These are phyloP conservation scores for Antechinus flavipes DNA, from an alignment of 2,113 vertebrate genomes.

Conservation along the genomic window DNA sequence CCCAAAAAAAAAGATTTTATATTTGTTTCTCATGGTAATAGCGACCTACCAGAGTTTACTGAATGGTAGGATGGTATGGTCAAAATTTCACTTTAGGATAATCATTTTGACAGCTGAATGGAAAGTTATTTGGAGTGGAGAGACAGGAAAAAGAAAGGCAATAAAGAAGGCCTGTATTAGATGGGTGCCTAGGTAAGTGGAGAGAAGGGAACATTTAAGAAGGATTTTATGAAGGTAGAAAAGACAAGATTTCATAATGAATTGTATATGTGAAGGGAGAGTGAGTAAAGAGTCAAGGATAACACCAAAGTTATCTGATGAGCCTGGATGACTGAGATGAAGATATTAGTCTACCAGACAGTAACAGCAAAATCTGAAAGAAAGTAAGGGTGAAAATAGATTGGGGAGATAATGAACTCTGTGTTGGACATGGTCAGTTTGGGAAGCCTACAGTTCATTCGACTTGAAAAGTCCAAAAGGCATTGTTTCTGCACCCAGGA, in stretches of 20 bases:
- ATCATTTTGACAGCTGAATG: not conserved
- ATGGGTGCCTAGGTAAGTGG: not conserved
- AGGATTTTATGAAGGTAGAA: not conserved
- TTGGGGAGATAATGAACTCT: not conserved
- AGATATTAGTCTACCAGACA: not conserved
- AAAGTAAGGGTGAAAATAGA: not conserved
- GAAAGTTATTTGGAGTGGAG: not conserved
- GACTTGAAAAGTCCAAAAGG: not conserved
- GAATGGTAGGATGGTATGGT: not conserved
- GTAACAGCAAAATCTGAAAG: not conserved
- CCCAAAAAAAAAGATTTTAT: not conserved
- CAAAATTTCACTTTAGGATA: not conserved
- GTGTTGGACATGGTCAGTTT: not conserved
- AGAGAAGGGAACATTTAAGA: not conserved
- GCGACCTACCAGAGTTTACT: not conserved
- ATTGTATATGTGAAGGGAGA: not conserved
- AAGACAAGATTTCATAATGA: not conserved
- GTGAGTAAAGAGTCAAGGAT: not conserved
- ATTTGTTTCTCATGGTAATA: not conserved
- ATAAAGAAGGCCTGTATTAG: not conserved
- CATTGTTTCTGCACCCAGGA: not conserved
- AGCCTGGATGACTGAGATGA: not conserved
- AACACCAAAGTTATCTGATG: not conserved
- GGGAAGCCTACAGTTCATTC: not conserved
- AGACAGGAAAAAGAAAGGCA: not conserved